Conservation (phyloP, 1,140 invertebrate species). For the Drosophila simulans region DNA sequence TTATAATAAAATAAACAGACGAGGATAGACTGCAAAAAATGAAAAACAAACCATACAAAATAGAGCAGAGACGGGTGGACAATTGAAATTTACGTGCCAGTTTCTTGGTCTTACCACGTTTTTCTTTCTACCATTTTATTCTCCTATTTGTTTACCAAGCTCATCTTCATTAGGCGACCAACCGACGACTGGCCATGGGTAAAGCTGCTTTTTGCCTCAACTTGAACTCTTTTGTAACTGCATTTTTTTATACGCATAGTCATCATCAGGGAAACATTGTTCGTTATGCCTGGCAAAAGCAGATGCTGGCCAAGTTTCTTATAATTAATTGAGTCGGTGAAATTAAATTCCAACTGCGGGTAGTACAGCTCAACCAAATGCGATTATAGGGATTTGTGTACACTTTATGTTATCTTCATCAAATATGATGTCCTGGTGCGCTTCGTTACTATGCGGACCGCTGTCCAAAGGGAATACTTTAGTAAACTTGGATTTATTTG, state of each 20-base stretch:
- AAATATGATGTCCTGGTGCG: too few relatives aligned
- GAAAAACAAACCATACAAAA: constrained; percentile 11
- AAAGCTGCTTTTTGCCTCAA: constrained; percentile 40
- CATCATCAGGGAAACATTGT: constrained; percentile 34
- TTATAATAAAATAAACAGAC: constrained; percentile 78
- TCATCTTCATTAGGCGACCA: constrained; percentile 60
- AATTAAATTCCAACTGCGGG: constrained; percentile 7
- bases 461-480: too few relatives aligned
- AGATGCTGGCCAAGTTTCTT: constrained; percentile 11
- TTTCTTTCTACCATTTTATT: constrained; percentile 33
- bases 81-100: constrained; percentile 77
- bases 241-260: constrained; percentile 31
- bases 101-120: constrained; percentile 60
- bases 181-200: constrained; percentile 37
- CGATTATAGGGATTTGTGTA: background rate
- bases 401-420: background rate
- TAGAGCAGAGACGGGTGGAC: constrained; percentile 56
- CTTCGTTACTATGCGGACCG: too few relatives aligned
- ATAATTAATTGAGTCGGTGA: constrained; percentile 34
- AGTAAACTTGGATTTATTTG: too few relatives aligned
- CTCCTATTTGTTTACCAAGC: constrained; percentile 30
- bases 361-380: background rate
- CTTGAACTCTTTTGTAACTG: constrained; percentile 46
- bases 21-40: constrained; percentile 7
- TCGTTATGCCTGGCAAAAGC: constrained; percentile 2